Percentiles rank a stretch among this genome's conserved stretches.
phyloP scores from a whole-genome alignment of 2,797 vertebrate genomes.

The Clarias fuscus region DNA sequence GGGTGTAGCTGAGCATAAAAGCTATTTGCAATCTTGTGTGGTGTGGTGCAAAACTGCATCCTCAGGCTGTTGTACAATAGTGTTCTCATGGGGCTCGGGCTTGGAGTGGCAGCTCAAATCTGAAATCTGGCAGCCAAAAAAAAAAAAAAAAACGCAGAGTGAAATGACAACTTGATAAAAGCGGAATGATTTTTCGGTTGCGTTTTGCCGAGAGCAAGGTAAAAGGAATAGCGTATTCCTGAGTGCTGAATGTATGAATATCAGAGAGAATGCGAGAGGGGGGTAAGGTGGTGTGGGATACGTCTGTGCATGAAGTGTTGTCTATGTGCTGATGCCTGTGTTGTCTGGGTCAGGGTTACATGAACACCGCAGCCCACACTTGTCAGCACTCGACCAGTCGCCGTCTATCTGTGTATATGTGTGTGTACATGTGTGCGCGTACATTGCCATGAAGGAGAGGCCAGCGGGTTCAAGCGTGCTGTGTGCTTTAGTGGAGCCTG shows the following conservation, averaged over 20 bases:
- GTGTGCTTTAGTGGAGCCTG: constrained; percentile 71
- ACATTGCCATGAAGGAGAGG: constrained; percentile 62
- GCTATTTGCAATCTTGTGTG: constrained; percentile 62
- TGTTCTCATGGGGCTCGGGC: constrained; percentile 51
- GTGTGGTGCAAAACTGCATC: constrained; percentile 56
- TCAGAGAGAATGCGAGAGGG: constrained; percentile 41
- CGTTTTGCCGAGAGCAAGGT: constrained; percentile 66
- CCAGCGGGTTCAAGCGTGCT: constrained; percentile 69
- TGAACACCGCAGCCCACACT: constrained; percentile 24
- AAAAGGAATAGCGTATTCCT: constrained; percentile 46
- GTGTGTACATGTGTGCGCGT: constrained; percentile 10
- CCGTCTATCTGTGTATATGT: not conserved
- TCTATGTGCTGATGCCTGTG: constrained; percentile 45
- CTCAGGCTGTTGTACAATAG: constrained; percentile 63
- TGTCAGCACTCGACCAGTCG: constrained; percentile 35
- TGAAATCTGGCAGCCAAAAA: constrained; percentile 46
- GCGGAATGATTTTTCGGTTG: constrained; percentile 68
- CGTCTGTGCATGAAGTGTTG: constrained; percentile 37
- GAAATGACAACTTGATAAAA: constrained; percentile 78
- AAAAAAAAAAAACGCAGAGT: constrained; percentile 53
- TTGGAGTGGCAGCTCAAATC: constrained; percentile 61
- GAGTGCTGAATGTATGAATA: constrained; percentile 52
- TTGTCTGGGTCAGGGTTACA: constrained; percentile 53
- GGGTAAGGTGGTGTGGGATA: constrained; percentile 1
- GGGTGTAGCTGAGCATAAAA: constrained; percentile 61